Evolutionary conservation across 1,140 invertebrate genomes (phyloP).

Genomic region (Notospermus geniculatus): DNA sequence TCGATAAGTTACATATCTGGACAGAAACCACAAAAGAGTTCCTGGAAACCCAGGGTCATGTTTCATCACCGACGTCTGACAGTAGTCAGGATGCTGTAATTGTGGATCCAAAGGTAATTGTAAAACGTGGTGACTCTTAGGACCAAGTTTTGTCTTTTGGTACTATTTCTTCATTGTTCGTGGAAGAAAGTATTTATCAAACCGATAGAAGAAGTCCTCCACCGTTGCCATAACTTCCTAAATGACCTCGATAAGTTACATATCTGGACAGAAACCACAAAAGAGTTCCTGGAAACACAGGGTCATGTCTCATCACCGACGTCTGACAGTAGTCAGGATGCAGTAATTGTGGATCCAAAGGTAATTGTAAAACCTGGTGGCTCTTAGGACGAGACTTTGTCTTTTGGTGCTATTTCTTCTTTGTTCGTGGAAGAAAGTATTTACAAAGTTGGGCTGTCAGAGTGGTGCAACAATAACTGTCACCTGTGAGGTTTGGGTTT

Average conservation of each 20-base stretch:
- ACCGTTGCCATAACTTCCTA: constrained; percentile 29
- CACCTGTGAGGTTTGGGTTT: too few relatives aligned
- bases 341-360: constrained; percentile 63
- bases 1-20: constrained; percentile 40
- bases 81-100: constrained; percentile 60
- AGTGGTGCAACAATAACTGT: too few relatives aligned
- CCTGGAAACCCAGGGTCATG: constrained; percentile 31
- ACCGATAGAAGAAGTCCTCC: too few relatives aligned
- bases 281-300: constrained; percentile 33
- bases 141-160: too few relatives aligned
- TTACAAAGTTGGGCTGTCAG: too few relatives aligned
- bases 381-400: too few relatives aligned
- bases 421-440: too few relatives aligned
- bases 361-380: constrained; percentile 56
- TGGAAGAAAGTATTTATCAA: too few relatives aligned
- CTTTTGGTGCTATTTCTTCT: too few relatives aligned
- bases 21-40: constrained; percentile 33
- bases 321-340: constrained; percentile 54
- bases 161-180: too few relatives aligned
- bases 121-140: too few relatives aligned
- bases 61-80: constrained; percentile 25
- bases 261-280: constrained; percentile 38
- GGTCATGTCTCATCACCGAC: constrained; percentile 26
- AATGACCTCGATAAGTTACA: constrained; percentile 36
- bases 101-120: constrained; percentile 63